Evolutionary conservation across 2,888 invertebrate species (phyloP).

Genomic region (Camptogramma bilineatum): DNA sequence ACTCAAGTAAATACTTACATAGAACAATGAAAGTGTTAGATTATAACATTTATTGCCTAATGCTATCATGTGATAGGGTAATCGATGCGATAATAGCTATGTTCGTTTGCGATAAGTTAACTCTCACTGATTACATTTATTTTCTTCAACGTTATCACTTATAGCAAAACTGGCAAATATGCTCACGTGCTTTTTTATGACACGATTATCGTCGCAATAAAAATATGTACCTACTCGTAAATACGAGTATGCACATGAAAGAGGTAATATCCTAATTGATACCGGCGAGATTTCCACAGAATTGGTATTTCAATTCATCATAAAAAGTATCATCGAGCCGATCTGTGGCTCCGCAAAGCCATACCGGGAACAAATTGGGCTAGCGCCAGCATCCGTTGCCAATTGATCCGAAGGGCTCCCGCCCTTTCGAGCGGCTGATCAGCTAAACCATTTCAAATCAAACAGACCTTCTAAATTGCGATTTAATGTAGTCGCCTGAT

Average conservation of each 20-base stretch:
- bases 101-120: slow-evolving; percentile 60
- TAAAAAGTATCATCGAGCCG: slow-evolving; percentile 53
- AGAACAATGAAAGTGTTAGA: slow-evolving; percentile 47
- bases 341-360: slow-evolving; percentile 58
- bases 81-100: slow-evolving; percentile 66
- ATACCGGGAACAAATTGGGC: slow-evolving; percentile 69
- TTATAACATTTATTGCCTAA: slow-evolving; percentile 54
- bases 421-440: slow-evolving; percentile 64
- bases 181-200: slow-evolving; percentile 20
- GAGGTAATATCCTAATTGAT: background rate
- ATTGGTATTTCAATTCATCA: slow-evolving; percentile 43
- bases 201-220: slow-evolving; percentile 9
- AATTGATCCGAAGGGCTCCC: slow-evolving; percentile 64
- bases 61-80: slow-evolving; percentile 70
- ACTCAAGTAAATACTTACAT: slow-evolving; percentile 21
- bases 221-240: background rate
- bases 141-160: slow-evolving; percentile 47
- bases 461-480: slow-evolving; percentile 29
- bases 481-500: slow-evolving; percentile 28
- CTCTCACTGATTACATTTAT: slow-evolving; percentile 49
- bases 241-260: background rate
- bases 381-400: slow-evolving; percentile 68
- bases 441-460: slow-evolving; percentile 45
- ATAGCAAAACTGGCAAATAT: slow-evolving; percentile 48
- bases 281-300: slow-evolving; percentile 3